Evolutionary conservation across 1,140 invertebrate species (phyloP).

Genomic region (Lethrus apterus): DNA sequence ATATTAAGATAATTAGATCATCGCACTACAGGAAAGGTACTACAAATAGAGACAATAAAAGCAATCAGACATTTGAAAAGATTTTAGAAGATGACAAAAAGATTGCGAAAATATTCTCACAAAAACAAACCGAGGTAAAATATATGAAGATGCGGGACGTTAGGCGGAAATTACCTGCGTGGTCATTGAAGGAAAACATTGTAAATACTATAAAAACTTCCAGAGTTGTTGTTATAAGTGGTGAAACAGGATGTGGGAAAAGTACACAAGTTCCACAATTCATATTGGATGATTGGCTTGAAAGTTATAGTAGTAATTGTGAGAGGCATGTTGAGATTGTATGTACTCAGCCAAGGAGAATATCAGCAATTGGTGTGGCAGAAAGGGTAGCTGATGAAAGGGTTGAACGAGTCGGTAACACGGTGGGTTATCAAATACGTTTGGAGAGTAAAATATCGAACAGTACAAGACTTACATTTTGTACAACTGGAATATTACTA

Average conservation of each 20-base stretch:
- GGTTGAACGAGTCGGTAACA: slow-evolving; percentile 69
- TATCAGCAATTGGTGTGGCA: slow-evolving; percentile 88
- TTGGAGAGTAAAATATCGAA: slow-evolving; percentile 68
- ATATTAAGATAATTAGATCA: slow-evolving; percentile 39
- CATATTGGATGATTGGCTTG: slow-evolving; percentile 72
- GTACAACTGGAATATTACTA: slow-evolving; percentile 85
- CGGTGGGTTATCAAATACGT: slow-evolving; percentile 80
- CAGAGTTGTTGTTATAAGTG: slow-evolving; percentile 71
- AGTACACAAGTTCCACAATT: slow-evolving; percentile 89
- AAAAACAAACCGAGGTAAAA: slow-evolving; percentile 49
- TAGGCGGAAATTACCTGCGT: slow-evolving; percentile 60
- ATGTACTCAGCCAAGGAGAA: slow-evolving; percentile 85
- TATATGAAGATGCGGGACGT: slow-evolving; percentile 57
- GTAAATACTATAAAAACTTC: slow-evolving; percentile 54
- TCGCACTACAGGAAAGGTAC: slow-evolving; percentile 54
- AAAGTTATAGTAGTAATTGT: slow-evolving; percentile 40
- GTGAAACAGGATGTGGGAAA: slow-evolving; percentile 85
- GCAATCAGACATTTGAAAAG: slow-evolving; percentile 45
- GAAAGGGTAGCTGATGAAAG: slow-evolving; percentile 85
- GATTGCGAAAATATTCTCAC: slow-evolving; percentile 51
- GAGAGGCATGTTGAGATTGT: slow-evolving; percentile 67
- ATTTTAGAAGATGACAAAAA: slow-evolving; percentile 51
- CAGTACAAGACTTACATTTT: slow-evolving; percentile 77
- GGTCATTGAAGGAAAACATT: slow-evolving; percentile 57
- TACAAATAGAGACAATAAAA: slow-evolving; percentile 44